Evolutionary conservation across 2,888 invertebrate species (phyloP).

Genomic region (Drosophila anomelani): DNA sequence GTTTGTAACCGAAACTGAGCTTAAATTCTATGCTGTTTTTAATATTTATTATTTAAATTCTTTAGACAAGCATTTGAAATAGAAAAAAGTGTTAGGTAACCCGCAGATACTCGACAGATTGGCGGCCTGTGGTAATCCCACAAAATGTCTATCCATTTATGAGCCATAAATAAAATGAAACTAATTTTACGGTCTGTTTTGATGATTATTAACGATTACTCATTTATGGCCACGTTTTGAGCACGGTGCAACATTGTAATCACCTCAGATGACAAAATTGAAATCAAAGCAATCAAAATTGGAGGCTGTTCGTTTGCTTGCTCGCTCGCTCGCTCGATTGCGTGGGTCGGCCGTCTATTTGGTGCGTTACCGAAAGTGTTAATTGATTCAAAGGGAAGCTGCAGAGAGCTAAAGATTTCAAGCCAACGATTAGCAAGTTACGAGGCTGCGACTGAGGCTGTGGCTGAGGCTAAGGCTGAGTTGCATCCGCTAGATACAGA

Average conservation of each 20-base stretch:
- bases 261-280: conserved; percentile 48
- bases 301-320: conserved; percentile 24
- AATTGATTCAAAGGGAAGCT: conserved; percentile 63
- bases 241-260: conserved; percentile 37
- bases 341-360: conserved; percentile 56
- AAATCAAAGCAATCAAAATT: conserved; percentile 51
- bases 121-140: not conserved
- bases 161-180: conserved; percentile 4
- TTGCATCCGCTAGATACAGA: conserved; percentile 54
- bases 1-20: not conserved
- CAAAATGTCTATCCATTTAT: conserved; percentile 12
- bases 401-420: conserved; percentile 19
- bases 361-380: conserved; percentile 69
- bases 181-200: conserved; percentile 15
- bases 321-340: conserved; percentile 26
- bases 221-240: conserved; percentile 16
- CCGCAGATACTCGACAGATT: not conserved
- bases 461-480: not conserved
- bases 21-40: not conserved
- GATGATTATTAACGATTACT: conserved; percentile 14
- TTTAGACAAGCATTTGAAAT: not conserved
- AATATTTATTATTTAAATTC: not conserved
- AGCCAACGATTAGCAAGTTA: conserved; percentile 44
- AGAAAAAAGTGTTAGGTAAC: too few relatives aligned
- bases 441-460: conserved; percentile 22